phyloP scores from a whole-genome alignment of 2,888 invertebrate species.

The Drosophila cracens region DNA sequence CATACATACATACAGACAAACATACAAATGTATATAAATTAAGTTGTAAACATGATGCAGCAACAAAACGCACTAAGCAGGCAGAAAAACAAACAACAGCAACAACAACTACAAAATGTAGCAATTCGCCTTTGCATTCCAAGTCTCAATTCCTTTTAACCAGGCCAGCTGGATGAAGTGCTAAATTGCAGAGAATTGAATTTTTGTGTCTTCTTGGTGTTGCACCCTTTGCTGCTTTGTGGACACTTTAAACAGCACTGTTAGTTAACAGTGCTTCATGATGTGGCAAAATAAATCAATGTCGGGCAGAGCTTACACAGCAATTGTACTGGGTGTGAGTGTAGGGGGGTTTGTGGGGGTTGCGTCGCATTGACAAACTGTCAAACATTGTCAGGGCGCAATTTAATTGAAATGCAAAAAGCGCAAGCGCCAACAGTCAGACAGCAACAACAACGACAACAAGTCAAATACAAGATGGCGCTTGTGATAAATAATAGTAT shows the following conservation, averaged over 20 bases:
- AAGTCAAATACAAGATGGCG: slow-evolving; percentile 69
- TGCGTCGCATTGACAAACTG: slow-evolving; percentile 72
- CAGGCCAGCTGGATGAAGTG: slow-evolving; percentile 40
- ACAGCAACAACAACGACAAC: slow-evolving; percentile 30
- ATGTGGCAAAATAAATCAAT: slow-evolving; percentile 68
- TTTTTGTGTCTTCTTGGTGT: slow-evolving; percentile 21
- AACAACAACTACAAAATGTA: slow-evolving; percentile 18
- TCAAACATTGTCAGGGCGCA: slow-evolving; percentile 77
- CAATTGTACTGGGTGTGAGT: not conserved
- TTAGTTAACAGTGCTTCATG: slow-evolving; percentile 45
- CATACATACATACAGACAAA: slow-evolving; percentile 70
- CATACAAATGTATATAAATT: slow-evolving; percentile 83
- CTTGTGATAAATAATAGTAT: slow-evolving; percentile 64
- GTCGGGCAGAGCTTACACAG: slow-evolving; percentile 28
- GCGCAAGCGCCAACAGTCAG: slow-evolving; percentile 77
- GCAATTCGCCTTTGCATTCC: slow-evolving; percentile 55
- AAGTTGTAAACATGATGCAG: slow-evolving; percentile 84
- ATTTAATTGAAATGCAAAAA: slow-evolving; percentile 81
- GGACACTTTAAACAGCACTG: slow-evolving; percentile 32
- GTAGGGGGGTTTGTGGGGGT: not conserved
- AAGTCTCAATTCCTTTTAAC: slow-evolving; percentile 22
- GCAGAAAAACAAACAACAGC: slow-evolving; percentile 4
- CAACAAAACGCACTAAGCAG: slow-evolving; percentile 75
- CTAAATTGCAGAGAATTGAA: slow-evolving; percentile 35
- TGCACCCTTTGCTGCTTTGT: not conserved